Base-by-base conservation (phyloP, 2,888 invertebrate species). In the Acleris emargana region DNA sequence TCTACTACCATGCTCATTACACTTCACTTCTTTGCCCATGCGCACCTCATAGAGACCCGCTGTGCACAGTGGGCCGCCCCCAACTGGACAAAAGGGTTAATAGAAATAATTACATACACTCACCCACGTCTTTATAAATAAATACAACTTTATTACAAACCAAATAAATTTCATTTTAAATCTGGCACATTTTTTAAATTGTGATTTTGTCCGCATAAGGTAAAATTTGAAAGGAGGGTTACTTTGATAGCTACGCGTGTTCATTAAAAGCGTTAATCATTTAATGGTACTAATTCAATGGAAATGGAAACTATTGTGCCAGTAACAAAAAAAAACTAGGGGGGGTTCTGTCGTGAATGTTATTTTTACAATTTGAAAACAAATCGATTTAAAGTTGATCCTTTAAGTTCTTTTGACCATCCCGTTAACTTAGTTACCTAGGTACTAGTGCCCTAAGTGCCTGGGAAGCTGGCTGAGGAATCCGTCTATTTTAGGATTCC, bases 61-160 rank as follows among this genome's bases (percentile, higher is more conserved):
- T 55, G 68, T 38, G 68, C 64, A 49, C 68, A 68, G 68, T 57
- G 55, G 52, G 66, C 64, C 57, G 43, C 62, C 64, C 60, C 60
- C 59, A n/a, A n/a, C 32, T 45, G 61, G 58, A 53, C 68, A 64
- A 68, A 60, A 68, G 68, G 64, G 68, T 68, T 61, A 28, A 53
- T 38, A 38, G 38, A 52, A 61, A 67, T 62, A 67, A 67, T 62
- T 62, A 64, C 11, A 49, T 17, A 49, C 5, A 43, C 22, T 49
- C 20, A 22, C 16, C n/a, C 7, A 22, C 38, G 2, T 38, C 11
- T 13, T 38, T 4, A 13, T 1, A 4, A 13, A 38, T 4, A 38
- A 38, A 13, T 13, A 0, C 11, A 38, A 38, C 38, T 38, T 38
- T 38, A 38, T 38, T 38, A 1, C 13, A 38, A 38, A 13, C 13